Conservation (phyloP, 2,888 invertebrate genomes). For the Xanthostigma xanthostigma region DNA sequence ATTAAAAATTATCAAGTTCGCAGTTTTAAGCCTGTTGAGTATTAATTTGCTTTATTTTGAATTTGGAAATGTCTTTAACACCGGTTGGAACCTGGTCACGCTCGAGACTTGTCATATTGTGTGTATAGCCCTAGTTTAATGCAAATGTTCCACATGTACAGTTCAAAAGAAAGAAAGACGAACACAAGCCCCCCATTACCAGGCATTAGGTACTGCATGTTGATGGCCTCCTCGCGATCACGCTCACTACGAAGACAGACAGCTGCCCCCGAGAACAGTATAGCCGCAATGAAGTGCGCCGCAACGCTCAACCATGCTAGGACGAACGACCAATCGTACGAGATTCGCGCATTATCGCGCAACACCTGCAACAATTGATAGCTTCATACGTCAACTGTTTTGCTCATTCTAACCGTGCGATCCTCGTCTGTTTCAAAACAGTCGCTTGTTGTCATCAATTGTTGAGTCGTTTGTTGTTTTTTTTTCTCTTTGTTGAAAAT, state of each 20-base stretch:
- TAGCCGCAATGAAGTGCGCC: slow-evolving; percentile 78
- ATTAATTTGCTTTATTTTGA: too few relatives aligned
- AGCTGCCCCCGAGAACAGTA: slow-evolving; percentile 85
- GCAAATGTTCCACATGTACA: slow-evolving; percentile 19
- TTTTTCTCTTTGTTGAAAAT: too few relatives aligned
- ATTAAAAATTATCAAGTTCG: too few relatives aligned
- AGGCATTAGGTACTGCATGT: slow-evolving; percentile 96
- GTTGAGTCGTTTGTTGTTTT: too few relatives aligned
- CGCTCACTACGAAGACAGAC: slow-evolving; percentile 88
- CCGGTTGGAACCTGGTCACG: too few relatives aligned
- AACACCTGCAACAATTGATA: slow-evolving; percentile 46
- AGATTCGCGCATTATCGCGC: slow-evolving; percentile 68
- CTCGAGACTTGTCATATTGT: too few relatives aligned
- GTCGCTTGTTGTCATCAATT: too few relatives aligned
- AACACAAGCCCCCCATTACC: slow-evolving; percentile 42
- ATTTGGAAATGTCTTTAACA: too few relatives aligned
- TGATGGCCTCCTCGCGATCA: slow-evolving; percentile 88
- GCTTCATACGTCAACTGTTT: background rate
- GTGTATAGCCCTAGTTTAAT: too few relatives aligned
- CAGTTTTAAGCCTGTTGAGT: too few relatives aligned
- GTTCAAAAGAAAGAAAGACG: slow-evolving; percentile 18
- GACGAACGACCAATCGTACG: slow-evolving; percentile 95
- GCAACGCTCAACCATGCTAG: slow-evolving; percentile 94
- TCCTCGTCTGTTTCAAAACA: too few relatives aligned
- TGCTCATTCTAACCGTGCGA: too few relatives aligned